A percentile compares a stretch with the other conserved stretches of the same genome.
Conservation (phyloP, 2,113 vertebrate species). For the Mystacornis crossleyi region DNA sequence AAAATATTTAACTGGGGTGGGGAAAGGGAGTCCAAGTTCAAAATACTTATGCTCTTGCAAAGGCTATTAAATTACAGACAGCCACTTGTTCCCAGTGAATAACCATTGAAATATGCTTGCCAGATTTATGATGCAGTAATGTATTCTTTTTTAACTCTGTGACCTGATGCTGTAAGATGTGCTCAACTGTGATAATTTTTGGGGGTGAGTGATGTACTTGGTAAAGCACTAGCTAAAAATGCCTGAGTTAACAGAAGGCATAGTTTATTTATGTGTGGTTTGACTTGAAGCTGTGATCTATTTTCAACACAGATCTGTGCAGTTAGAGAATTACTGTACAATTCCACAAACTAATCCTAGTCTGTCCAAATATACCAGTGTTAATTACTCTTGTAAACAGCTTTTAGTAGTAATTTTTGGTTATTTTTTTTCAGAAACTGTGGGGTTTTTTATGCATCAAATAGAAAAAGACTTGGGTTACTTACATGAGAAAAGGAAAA, state of each 20-base stretch:
- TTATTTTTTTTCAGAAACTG: background rate
- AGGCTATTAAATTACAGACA: constrained; percentile 30
- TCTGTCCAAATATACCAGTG: background rate
- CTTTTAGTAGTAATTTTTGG: background rate
- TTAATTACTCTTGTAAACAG: background rate
- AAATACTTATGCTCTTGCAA: constrained; percentile 33
- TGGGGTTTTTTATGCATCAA: background rate
- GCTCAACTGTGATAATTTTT: background rate
- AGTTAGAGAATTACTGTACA: background rate
- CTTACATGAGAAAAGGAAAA: background rate
- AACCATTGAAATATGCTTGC: background rate
- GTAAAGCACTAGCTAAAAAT: background rate
- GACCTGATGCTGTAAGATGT: background rate
- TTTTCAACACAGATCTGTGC: background rate
- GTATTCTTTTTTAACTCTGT: background rate
- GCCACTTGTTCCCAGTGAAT: constrained; percentile 34
- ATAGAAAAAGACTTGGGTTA: background rate
- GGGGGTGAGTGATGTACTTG: background rate
- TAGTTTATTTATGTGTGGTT: background rate
- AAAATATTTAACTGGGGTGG: constrained; percentile 47
- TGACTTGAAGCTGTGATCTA: background rate
- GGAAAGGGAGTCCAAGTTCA: constrained; percentile 43
- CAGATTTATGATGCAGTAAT: background rate
- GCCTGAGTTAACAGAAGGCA: background rate
- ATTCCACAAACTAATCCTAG: background rate